Evolutionary conservation across 2,113 vertebrate species (phyloP).

Genomic region (Pungitius pungitius): DNA sequence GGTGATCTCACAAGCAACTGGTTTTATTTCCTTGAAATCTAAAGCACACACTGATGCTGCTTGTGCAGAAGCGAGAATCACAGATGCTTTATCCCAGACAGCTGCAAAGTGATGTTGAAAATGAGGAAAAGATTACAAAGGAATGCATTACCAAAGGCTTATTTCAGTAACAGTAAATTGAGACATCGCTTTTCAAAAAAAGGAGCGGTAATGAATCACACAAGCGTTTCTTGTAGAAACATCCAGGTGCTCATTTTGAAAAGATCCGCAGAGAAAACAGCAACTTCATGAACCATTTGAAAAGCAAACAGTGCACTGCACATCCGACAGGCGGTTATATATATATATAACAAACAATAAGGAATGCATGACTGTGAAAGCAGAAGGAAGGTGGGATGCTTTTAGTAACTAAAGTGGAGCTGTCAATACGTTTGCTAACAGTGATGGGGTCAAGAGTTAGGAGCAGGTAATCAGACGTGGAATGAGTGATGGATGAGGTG

Average conservation of each 20-base stretch:
- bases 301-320: slow-evolving; percentile 56
- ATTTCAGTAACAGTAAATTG: slow-evolving; percentile 50
- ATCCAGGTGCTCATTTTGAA: slow-evolving; percentile 58
- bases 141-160: slow-evolving; percentile 47
- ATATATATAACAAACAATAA: slow-evolving; percentile 29
- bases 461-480: slow-evolving; percentile 69
- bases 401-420: slow-evolving; percentile 43
- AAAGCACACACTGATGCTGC: slow-evolving; percentile 42
- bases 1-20: slow-evolving; percentile 51
- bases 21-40: slow-evolving; percentile 61
- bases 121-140: slow-evolving; percentile 56
- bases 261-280: slow-evolving; percentile 52
- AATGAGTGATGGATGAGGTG: slow-evolving; percentile 70
- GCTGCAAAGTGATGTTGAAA: slow-evolving; percentile 42
- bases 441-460: slow-evolving; percentile 72
- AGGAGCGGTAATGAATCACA: slow-evolving; percentile 50
- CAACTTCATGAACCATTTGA: slow-evolving; percentile 69
- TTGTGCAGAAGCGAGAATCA: slow-evolving; percentile 31
- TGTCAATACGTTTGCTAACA: slow-evolving; percentile 61
- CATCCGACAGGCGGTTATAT: slow-evolving; percentile 19
- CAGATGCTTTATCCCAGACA: slow-evolving; percentile 52
- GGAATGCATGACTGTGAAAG: slow-evolving; percentile 56
- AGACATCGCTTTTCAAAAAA: slow-evolving; percentile 35
- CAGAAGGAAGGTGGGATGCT: slow-evolving; percentile 44
- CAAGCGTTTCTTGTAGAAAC: slow-evolving; percentile 40